Conservation (phyloP, 2,113 vertebrate genomes). For the Carlito syrichta region DNA sequence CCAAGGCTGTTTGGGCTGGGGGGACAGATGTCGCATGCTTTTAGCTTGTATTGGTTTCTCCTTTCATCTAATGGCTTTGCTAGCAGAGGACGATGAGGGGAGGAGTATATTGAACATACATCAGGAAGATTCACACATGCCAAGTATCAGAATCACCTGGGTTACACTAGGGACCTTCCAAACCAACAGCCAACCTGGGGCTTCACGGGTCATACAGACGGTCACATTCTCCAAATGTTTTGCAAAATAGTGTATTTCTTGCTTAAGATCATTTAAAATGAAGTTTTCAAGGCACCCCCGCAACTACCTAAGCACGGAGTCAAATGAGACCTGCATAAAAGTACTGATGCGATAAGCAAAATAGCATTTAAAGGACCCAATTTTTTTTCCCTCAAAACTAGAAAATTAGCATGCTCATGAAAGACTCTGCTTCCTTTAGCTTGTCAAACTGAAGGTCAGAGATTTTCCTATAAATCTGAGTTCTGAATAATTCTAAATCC, state of each 20-base stretch:
- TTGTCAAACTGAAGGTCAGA: conserved; percentile 64
- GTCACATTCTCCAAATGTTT: conserved; percentile 68
- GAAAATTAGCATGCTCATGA: conserved; percentile 75
- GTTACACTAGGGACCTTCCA: conserved; percentile 66
- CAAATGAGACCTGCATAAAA: conserved; percentile 64
- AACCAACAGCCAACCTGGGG: conserved; percentile 73
- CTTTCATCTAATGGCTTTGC: conserved; percentile 69
- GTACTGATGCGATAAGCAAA: conserved; percentile 68
- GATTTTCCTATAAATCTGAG: conserved; percentile 76
- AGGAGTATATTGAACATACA: conserved; percentile 38
- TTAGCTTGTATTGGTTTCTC: conserved; percentile 60
- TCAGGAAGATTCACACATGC: conserved; percentile 63
- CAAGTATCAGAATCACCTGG: conserved; percentile 56
- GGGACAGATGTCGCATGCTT: conserved; percentile 47
- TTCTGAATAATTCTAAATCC: conserved; percentile 78
- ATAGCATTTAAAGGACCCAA: conserved; percentile 71
- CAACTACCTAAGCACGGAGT: conserved; percentile 72
- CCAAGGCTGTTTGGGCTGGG: conserved; percentile 39
- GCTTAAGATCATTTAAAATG: conserved; percentile 65
- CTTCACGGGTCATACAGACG: conserved; percentile 66
- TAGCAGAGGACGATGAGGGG: conserved; percentile 56
- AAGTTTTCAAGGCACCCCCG: conserved; percentile 80
- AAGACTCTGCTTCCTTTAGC: conserved; percentile 67
- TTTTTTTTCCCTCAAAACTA: conserved; percentile 71
- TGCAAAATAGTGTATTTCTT: conserved; percentile 66